Evolutionary conservation across 2,797 vertebrate genomes (phyloP), one percentile per base, ranked within the genome.

Genomic region (Aphelocoma californica): DNA sequence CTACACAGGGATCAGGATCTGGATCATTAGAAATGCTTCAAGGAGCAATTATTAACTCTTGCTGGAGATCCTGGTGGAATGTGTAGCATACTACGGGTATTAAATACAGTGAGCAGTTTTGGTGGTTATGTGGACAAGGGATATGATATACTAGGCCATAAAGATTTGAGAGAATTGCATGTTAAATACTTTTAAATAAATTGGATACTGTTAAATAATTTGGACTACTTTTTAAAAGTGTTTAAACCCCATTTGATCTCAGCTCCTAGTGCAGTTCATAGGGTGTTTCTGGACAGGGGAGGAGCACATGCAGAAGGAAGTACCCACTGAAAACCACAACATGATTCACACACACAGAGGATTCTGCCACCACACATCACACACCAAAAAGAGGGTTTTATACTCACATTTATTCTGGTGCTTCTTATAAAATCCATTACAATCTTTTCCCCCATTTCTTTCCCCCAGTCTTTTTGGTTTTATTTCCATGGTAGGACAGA

Each of bases 361-460:
- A 29, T 86, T 66, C 79, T 94, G n/a, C 34, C 12, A 6, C 34
- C 21, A 7, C 26, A 18, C 12, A 9, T 36, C 45, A 29, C 28
- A 53, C 42, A 31, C 4, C 47, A 86, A 42, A 70, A 74, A 89
- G 53, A 48, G 58, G 11, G 31, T 56, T 84, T 80, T 89, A 85
- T 96, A 97, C 97, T 93, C 95, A 98, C 97, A 38, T 92, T 94
- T 86, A 98, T 72, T 95, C 98, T 97, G 58, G 97, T 98, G 95
- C 97, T 97, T 90, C 97, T 95, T 62, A 98, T 98, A 67, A 98
- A 98, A 96, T 98, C 97, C 95, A 98, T 44, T 54, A 97, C 69
- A 29, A 98, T 95, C 44, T 67, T 95, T 60, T 74, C 36, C 97
- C 38, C 95, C 85, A 56, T 96, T 94, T 18, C 83, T 97, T 51